These are phyloP conservation scores for Nyctibius bracteatus DNA, from an alignment of 2,113 vertebrate species.

Conservation along the genomic window DNA sequence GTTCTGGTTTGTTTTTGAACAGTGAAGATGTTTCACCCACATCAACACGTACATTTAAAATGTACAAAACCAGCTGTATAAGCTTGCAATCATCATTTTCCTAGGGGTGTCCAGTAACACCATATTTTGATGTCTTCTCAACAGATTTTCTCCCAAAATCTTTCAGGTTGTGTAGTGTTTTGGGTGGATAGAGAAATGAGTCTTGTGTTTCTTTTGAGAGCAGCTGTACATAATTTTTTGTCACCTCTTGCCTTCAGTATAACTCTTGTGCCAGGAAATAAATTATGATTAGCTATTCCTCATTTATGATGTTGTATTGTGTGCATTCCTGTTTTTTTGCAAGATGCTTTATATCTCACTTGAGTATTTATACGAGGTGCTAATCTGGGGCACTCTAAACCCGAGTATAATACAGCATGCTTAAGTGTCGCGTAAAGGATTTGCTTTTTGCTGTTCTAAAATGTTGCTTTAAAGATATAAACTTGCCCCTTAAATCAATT, in stretches of 20 bases:
- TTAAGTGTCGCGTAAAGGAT: neutral
- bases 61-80: neutral
- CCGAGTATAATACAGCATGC: fast-evolving
- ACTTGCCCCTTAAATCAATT: slow-evolving; percentile 21
- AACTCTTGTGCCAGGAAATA: neutral
- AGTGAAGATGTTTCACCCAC: neutral
- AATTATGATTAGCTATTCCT: neutral
- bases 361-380: neutral
- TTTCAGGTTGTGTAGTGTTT: neutral
- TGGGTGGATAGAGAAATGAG: neutral
- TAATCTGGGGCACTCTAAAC: neutral
- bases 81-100: neutral
- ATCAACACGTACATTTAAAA: neutral
- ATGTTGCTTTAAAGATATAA: slow-evolving; percentile 2
- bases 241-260: neutral
- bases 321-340: neutral
- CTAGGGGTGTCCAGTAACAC: neutral
- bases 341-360: neutral
- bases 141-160: neutral
- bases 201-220: neutral
- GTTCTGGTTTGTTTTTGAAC: neutral
- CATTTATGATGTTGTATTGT: neutral
- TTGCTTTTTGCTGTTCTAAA: slow-evolving; percentile 27
- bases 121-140: neutral
- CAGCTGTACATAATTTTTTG: fast-evolving